A percentile compares a stretch with the other conserved stretches of the same genome.
Conservation (phyloP, 2,113 vertebrate species). For the Mus pahari region DNA sequence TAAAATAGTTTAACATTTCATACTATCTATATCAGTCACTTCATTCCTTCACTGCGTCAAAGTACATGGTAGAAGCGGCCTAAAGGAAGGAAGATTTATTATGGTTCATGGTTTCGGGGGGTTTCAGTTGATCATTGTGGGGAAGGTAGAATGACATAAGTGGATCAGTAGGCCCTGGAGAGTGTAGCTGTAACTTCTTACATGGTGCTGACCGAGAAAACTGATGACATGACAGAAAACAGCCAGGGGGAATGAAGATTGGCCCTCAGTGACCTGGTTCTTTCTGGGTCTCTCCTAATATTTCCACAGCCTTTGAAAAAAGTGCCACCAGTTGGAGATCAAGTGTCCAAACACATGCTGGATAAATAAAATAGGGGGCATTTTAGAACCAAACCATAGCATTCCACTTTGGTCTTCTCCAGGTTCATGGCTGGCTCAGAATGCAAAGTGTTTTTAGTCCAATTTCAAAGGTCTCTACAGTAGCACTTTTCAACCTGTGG, state of each 20-base stretch:
- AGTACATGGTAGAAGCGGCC: background rate
- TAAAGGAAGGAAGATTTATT: background rate
- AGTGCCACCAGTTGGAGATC: background rate
- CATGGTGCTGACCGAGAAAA: background rate
- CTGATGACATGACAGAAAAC: background rate
- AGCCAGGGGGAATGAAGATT: background rate
- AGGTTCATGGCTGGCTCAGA: background rate
- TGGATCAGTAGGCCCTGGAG: background rate
- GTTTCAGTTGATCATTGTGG: background rate
- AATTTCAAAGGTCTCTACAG: background rate
- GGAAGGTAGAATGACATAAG: background rate
- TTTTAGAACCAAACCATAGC: background rate
- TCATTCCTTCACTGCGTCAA: background rate
- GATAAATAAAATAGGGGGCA: background rate
- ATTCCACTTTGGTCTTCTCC: background rate
- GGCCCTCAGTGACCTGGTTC: too few species aligned
- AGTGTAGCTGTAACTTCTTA: background rate
- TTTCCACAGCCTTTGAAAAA: background rate
- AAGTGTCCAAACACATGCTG: background rate
- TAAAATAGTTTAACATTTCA: background rate
- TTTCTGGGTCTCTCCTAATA: background rate
- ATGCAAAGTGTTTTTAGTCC: background rate
- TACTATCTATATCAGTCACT: background rate
- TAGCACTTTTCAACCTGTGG: background rate
- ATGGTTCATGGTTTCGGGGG: background rate